These are phyloP conservation scores for Orthosia incerta DNA, from an alignment of 2,888 invertebrate species.

Conservation along the genomic window DNA sequence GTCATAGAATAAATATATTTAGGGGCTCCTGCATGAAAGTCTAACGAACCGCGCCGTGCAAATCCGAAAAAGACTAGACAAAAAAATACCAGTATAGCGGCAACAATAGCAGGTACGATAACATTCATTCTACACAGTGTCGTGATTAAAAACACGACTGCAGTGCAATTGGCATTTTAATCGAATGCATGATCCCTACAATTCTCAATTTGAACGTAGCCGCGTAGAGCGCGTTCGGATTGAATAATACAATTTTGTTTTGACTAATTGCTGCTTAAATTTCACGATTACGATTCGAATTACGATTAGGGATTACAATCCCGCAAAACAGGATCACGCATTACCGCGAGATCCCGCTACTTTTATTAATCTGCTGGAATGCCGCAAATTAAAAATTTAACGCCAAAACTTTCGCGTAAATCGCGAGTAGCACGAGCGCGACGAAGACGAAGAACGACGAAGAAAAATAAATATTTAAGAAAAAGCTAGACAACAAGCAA, in stretches of 20 bases:
- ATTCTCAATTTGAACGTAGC: slow-evolving; percentile 48
- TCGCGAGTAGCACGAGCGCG: no score
- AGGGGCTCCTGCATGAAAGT: slow-evolving; percentile 7
- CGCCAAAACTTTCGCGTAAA: no score
- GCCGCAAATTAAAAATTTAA: no score
- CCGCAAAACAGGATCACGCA: no score
- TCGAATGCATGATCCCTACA: slow-evolving; percentile 33
- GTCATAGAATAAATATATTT: not conserved
- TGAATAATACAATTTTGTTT: slow-evolving; percentile 34
- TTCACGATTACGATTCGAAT: slow-evolving; percentile 19
- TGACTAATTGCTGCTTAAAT: slow-evolving; percentile 43
- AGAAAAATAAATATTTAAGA: no score
- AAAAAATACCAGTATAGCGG: not conserved
- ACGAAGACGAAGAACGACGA: no score
- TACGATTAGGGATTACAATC: no score
- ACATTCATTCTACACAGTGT: not conserved
- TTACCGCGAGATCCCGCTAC: no score
- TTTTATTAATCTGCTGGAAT: no score
- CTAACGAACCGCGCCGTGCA: slow-evolving; percentile 9
- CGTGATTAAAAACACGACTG: slow-evolving; percentile 27
- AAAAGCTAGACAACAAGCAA: no score
- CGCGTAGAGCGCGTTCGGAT: slow-evolving; percentile 5
- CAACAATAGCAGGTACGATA: not conserved
- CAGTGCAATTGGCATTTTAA: slow-evolving; percentile 31
- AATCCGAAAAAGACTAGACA: not conserved